These are phyloP conservation scores for Basileuterus tristriatus DNA, from an alignment of 2,797 vertebrate genomes.

Conservation along the genomic window DNA sequence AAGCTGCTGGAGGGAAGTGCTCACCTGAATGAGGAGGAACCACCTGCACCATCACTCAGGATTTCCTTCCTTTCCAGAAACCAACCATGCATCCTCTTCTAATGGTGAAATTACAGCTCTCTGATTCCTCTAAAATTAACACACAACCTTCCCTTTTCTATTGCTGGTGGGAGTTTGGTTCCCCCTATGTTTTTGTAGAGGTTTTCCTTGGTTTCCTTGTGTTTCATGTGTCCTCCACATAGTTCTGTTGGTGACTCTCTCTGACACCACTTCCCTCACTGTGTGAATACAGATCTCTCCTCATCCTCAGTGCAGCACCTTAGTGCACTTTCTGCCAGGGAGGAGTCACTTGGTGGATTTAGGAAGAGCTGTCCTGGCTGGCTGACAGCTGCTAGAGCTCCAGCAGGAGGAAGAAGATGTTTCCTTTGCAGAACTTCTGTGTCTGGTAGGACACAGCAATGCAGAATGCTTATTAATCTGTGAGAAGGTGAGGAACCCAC, in stretches of 20 bases:
- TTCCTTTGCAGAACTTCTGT: background rate
- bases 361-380: background rate
- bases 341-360: background rate
- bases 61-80: background rate
- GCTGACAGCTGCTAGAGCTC: background rate
- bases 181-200: fast-evolving
- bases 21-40: background rate
- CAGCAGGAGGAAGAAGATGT: background rate
- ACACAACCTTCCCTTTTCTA: background rate
- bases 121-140: background rate
- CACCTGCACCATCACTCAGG: background rate
- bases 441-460: background rate
- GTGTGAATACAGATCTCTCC: background rate
- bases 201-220: background rate
- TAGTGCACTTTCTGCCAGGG: background rate
- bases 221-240: background rate
- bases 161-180: background rate
- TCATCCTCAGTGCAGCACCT: background rate
- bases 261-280: background rate
- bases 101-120: background rate
- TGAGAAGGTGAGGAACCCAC: background rate
- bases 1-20: background rate
- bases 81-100: fast-evolving
- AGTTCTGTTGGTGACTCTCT: background rate
- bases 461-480: background rate